These are phyloP conservation scores for Cygnus buccinator DNA, from an alignment of 2,113 vertebrate genomes.

Conservation along the genomic window DNA sequence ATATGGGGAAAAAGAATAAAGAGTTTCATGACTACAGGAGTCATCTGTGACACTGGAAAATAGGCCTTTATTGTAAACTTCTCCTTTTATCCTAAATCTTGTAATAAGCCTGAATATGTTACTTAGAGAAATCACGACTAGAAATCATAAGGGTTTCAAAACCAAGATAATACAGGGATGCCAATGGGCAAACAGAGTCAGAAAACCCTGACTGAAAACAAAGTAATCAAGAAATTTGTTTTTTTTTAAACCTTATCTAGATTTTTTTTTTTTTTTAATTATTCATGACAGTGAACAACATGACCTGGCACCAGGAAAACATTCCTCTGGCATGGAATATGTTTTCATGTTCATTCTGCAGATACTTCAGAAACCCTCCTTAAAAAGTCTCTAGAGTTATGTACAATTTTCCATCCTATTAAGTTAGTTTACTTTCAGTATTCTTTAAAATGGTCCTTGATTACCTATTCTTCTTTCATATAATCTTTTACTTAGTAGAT, in stretches of 20 bases:
- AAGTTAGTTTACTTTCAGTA: neutral
- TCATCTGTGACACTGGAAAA: neutral
- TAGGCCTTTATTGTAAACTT: neutral
- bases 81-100: neutral
- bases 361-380: neutral
- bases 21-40: neutral
- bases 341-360: neutral
- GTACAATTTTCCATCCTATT: constrained; percentile 12
- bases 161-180: neutral
- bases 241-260: neutral
- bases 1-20: neutral
- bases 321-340: neutral
- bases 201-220: neutral
- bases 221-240: neutral
- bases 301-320: constrained; percentile 12
- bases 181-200: neutral
- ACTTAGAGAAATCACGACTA: neutral
- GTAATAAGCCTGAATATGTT: neutral
- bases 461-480: neutral
- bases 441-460: neutral
- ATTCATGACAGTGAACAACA: neutral
- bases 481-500: neutral
- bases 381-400: neutral
- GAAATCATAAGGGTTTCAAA: neutral
- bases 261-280: neutral